Evolutionary conservation across 2,888 invertebrate genomes (phyloP), one percentile per base, ranked within the genome.

Genomic region (Stenodema calcarata): DNA sequence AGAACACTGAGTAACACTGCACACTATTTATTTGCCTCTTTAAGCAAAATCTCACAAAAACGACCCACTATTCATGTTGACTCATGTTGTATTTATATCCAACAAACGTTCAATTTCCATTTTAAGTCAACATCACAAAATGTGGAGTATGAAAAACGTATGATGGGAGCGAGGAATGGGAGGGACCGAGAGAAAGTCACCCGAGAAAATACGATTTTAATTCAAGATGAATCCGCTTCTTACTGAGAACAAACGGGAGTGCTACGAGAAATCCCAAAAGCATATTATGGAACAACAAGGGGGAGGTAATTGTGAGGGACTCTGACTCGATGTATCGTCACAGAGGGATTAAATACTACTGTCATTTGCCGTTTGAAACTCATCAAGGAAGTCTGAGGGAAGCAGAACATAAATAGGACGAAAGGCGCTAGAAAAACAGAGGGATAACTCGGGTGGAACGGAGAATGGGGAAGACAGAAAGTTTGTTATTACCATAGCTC

Each of bases 321-420:
- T 62, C 1, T 12, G 27, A 27, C 62, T 18, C 62, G 23, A 62
- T 3, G 62, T 62, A 23, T 23, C 62, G 14, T 73, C 73, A 1
- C 18, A 28, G 41, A 73, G 18, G 35, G 6, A 73, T 73, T 73
- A 73, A 73, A 73, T 73, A 73, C 35, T 73, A 35, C 73, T 35
- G 73, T 73, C 73, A 4, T 73, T 73, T 30, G 70, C 70, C 70
- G 70, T 70, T 70, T 70, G 73, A 3, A 73, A 73, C 73, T 73
- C 73, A 73, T 73, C 73, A 73, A 30, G n/a, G 35, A 30, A 3
- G 73, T 28, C 16, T 1, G 73, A 30, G 35, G 35, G 35, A 6
- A 35, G 41, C 14, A 14, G 16, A 73, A 73, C 16, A 73, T n/a
- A 41, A 41, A 16, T 41, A n/a, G 16, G 30, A 16, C 30, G 73